A percentile compares a stretch with the other conserved stretches of the same genome.
These are phyloP conservation scores for Oryzias woworae DNA, from an alignment of 2,113 vertebrate genomes.

Conservation along the genomic window DNA sequence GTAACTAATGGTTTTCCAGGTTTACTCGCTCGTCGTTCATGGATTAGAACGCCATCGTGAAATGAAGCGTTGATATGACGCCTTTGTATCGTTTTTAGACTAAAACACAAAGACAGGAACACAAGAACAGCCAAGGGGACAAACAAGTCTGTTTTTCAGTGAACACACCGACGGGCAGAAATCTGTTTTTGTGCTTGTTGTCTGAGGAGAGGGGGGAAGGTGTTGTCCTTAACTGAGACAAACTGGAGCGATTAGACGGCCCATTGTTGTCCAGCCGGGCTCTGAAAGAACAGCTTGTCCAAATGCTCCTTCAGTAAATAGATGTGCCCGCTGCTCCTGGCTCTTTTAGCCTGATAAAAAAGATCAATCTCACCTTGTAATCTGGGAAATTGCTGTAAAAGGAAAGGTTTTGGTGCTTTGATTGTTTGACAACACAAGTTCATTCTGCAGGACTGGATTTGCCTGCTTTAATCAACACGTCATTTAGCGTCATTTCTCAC, in stretches of 20 bases:
- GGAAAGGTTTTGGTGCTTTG: too few species aligned
- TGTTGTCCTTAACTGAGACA: slow-evolving; percentile 72
- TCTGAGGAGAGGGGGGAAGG: slow-evolving; percentile 6
- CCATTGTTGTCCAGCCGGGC: slow-evolving; percentile 67
- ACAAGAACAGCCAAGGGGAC: not conserved
- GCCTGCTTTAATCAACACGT: too few species aligned
- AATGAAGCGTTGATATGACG: not conserved
- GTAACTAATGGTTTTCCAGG: not conserved
- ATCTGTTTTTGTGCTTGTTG: slow-evolving; percentile 16
- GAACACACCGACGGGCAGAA: slow-evolving; percentile 14
- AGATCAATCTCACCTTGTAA: slow-evolving; percentile 64
- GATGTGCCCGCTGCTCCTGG: slow-evolving; percentile 55
- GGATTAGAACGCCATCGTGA: slow-evolving; percentile 8
- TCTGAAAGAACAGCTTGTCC: slow-evolving; percentile 74
- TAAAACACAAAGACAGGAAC: slow-evolving; percentile 9
- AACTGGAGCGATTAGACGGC: slow-evolving; percentile 69
- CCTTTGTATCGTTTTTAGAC: not conserved
- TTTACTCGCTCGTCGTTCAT: not conserved
- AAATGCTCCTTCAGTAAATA: slow-evolving; percentile 70
- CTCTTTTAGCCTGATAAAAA: slow-evolving; percentile 58
- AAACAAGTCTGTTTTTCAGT: slow-evolving; percentile 34
- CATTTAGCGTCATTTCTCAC: too few species aligned
- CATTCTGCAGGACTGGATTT: too few species aligned
- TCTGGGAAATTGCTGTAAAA: slow-evolving; percentile 2
- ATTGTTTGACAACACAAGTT: too few species aligned